Conservation (phyloP, 2,113 vertebrate species). For the Probosciger aterrimus region DNA sequence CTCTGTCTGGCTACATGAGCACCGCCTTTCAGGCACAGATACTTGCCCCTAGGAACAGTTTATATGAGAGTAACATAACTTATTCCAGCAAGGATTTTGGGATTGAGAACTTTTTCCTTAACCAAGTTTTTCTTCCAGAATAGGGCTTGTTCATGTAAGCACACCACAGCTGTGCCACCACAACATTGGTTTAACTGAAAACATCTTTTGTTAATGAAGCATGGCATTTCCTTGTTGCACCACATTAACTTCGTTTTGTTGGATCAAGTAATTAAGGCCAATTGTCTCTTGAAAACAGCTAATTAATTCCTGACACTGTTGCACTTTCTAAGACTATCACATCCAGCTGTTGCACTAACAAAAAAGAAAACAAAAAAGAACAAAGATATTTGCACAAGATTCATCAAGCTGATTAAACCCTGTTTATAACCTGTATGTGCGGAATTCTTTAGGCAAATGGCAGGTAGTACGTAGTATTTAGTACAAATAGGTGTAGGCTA, state of each 20-base stretch:
- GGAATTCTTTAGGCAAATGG: background rate
- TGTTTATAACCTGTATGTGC: background rate
- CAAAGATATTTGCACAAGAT: background rate
- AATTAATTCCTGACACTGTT: constrained; percentile 25
- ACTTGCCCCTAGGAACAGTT: background rate
- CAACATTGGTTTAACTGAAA: constrained; percentile 28
- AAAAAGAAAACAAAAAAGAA: background rate
- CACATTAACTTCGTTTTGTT: constrained; percentile 17
- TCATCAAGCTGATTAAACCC: background rate
- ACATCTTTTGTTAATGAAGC: constrained; percentile 29
- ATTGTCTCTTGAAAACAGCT: constrained; percentile 38
- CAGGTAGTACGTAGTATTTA: background rate
- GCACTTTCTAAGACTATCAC: background rate
- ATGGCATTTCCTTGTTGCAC: constrained; percentile 38
- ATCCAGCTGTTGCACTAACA: background rate
- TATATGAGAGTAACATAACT: background rate
- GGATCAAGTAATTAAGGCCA: constrained; percentile 36
- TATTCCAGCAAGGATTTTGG: background rate
- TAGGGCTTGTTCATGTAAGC: background rate
- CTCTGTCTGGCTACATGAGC: background rate
- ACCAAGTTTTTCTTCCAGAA: background rate
- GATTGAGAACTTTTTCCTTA: background rate
- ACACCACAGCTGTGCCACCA: background rate
- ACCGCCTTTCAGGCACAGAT: background rate
- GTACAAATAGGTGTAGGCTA: background rate